Conservation (phyloP, 2,797 vertebrate species). For the Capromys pilorides region DNA sequence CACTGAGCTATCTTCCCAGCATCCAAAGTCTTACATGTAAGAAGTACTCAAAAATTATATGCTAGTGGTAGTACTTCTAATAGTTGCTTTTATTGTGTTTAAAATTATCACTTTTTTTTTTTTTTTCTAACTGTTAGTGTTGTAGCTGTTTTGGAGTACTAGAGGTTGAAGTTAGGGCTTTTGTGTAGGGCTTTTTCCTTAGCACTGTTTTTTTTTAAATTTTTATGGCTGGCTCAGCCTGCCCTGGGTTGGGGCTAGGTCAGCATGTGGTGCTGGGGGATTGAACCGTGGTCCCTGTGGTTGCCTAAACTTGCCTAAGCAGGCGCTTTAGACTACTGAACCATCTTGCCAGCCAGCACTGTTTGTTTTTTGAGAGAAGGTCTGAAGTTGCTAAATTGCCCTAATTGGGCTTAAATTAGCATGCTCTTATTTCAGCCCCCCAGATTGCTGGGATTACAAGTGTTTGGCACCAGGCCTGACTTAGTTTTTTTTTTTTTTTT, state of each 20-base stretch:
- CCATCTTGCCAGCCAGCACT: too few species aligned
- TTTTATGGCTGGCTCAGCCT: too few species aligned
- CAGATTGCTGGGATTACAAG: not conserved
- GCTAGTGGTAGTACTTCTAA: not conserved
- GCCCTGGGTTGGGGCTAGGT: too few species aligned
- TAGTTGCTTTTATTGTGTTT: not conserved
- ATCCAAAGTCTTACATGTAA: not conserved
- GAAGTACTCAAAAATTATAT: not conserved
- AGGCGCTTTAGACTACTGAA: too few species aligned
- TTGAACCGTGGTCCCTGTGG: too few species aligned
- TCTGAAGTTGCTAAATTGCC: not conserved
- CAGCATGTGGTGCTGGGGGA: too few species aligned
- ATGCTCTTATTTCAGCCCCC: not conserved
- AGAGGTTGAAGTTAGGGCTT: not conserved
- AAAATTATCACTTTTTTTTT: not conserved
- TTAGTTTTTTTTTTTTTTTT: not conserved
- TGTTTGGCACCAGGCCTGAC: not conserved
- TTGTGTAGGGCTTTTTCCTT: not conserved
- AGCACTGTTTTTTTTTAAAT: not conserved
- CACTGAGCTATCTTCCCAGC: not conserved
- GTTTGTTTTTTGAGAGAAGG: not conserved
- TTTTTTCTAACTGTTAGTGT: not conserved
- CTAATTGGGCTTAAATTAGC: not conserved
- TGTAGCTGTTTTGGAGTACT: not conserved
- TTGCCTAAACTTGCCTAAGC: too few species aligned